Base-by-base conservation (phyloP, 2,113 vertebrate genomes). In the Cephalopholis sonnerati region DNA sequence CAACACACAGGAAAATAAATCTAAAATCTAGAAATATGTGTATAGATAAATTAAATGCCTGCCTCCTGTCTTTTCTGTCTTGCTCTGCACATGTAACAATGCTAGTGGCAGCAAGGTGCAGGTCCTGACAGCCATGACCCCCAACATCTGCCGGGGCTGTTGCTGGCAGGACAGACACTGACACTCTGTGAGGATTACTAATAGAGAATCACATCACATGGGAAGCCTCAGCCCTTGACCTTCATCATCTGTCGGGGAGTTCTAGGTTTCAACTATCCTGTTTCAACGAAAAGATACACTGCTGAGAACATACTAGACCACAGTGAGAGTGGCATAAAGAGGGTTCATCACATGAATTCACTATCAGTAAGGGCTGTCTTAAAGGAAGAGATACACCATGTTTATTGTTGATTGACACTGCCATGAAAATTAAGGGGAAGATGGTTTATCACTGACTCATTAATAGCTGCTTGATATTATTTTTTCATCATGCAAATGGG, bases 211-310 rank as follows among this genome's bases (percentile, higher is more conserved):
- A 72, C 87, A 85, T 81, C 87, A 82, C 84, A 79, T 79, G 86
- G 71, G 89, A 87, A 85, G 48, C 44, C 24, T 81, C 63, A 66
- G 74, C 81, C 85, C 85, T 86, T 89, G 90, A 91, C 91, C 88
- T 88, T 81, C 74, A 78, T 82, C 88, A 91, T 93, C 90, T 89
- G 88, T 89, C 53, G 2, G 66, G 32, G 51, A 64, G 77, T 24
- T 63, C 68, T 68, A 2, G 25, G 77, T 85, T 89, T 89, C 83
- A 87, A 24, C 70, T 77, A 73, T 88, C 69, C 25, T 61, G 64
- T 91, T 92, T 85, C 88, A 79, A 39, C 7, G 36, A 67, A 57
- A 57, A 58, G 67, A 65, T 72, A 32, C 74, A 72, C 24, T 32
- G 24, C 59, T 78, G 74, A 53, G 65, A 76, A 57, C 64, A 66